phyloP scores from a whole-genome alignment of 53 echinoderm and acorn worm genomes.

The Temnopleurus reevesii region DNA sequence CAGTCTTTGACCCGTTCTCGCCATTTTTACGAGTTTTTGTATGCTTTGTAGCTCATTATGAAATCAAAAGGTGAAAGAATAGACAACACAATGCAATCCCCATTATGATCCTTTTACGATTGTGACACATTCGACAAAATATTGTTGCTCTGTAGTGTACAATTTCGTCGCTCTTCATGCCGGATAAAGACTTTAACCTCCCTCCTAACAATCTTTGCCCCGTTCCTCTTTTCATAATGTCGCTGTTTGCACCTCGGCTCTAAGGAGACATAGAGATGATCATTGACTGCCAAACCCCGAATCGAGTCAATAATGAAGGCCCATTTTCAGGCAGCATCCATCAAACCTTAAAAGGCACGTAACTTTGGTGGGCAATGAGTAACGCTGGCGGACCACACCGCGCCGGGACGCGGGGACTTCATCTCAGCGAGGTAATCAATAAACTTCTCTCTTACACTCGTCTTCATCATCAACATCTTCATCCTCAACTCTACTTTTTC shows the following conservation, averaged over 20 bases:
- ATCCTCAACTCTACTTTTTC: neutral
- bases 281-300: constrained; percentile 37
- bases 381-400: constrained; percentile 27
- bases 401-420: constrained; percentile 37
- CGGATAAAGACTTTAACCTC: neutral
- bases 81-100: no score
- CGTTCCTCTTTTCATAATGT: neutral
- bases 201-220: neutral
- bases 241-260: constrained; percentile 16
- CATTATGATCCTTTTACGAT: no score
- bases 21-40: no score
- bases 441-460: constrained; percentile 32
- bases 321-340: constrained; percentile 4
- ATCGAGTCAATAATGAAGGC: constrained; percentile 14
- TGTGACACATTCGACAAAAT: neutral
- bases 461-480: neutral
- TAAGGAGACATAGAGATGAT: constrained; percentile 6
- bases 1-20: no score
- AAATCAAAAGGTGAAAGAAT: no score
- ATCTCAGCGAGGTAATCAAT: constrained; percentile 47
- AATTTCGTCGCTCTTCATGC: neutral
- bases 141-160: neutral
- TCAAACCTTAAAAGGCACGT: constrained; percentile 53
- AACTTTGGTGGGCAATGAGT: constrained; percentile 33
- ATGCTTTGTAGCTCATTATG: no score